phyloP scores from a whole-genome alignment of 1,140 invertebrate genomes.

The Drosophila mauritiana region DNA sequence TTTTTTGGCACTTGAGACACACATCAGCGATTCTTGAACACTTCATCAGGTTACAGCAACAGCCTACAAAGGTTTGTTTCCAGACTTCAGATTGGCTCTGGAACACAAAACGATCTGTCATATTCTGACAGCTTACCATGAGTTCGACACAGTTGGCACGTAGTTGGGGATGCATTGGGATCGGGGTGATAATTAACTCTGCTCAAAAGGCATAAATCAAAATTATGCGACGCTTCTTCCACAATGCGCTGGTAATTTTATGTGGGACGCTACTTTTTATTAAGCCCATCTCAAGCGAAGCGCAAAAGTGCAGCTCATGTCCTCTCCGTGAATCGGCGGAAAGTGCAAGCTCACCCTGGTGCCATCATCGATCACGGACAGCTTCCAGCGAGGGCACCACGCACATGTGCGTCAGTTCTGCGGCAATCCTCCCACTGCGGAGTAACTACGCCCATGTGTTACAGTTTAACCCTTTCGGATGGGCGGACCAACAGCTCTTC shows the following conservation, averaged over 20 bases:
- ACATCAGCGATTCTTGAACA: conserved; percentile 47
- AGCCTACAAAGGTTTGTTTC: conserved; percentile 27
- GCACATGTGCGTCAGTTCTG: conserved; percentile 35
- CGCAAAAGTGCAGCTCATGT: conserved; percentile 55
- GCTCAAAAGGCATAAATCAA: conserved; percentile 69
- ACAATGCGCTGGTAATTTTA: conserved; percentile 25
- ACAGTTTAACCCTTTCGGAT: conserved; percentile 63
- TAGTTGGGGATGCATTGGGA: conserved; percentile 5
- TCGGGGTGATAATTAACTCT: conserved; percentile 68
- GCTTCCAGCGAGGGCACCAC: conserved; percentile 13
- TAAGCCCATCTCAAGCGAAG: conserved; percentile 43
- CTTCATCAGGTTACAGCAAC: conserved; percentile 56
- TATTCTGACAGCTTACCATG: conserved; percentile 71
- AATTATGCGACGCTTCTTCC: conserved; percentile 53
- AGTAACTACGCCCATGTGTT: conserved; percentile 61
- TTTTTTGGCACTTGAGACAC: conserved; percentile 29
- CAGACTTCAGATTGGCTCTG: conserved; percentile 30
- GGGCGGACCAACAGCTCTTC: conserved; percentile 50
- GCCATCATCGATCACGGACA: conserved; percentile 57
- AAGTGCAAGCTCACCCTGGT: conserved; percentile 60
- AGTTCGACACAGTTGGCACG: conserved; percentile 35
- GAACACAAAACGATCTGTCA: conserved; percentile 72
- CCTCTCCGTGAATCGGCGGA: conserved; percentile 15
- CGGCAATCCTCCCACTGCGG: conserved; percentile 1
- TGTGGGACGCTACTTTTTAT: conserved; percentile 17